These are phyloP conservation scores for Petrocephalus sullivani DNA, from an alignment of 2,797 vertebrate species.

Conservation along the genomic window DNA sequence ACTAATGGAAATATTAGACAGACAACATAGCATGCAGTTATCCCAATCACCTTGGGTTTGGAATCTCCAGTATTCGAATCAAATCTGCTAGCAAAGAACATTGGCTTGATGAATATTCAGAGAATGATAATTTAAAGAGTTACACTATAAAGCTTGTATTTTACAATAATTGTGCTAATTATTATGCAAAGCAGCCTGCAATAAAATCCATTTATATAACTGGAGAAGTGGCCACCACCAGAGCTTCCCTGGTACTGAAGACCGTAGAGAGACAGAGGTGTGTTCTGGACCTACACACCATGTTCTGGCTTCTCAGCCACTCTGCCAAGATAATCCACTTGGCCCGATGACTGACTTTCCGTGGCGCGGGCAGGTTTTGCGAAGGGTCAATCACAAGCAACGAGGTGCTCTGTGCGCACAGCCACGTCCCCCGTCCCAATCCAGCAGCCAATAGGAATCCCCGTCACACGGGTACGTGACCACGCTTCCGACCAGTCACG, in stretches of 20 bases:
- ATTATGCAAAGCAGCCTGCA: neutral
- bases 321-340: neutral
- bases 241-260: neutral
- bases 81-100: neutral
- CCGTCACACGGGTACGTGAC: neutral
- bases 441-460: neutral
- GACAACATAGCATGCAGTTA: neutral
- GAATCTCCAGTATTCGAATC: neutral
- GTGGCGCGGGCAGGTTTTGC: neutral
- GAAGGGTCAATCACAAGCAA: neutral
- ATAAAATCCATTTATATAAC: neutral
- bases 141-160: neutral
- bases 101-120: neutral
- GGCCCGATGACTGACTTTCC: neutral
- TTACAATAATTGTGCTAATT: neutral
- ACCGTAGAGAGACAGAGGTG: neutral
- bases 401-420: neutral
- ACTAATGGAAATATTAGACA: neutral
- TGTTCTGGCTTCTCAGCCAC: neutral
- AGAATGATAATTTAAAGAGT: neutral
- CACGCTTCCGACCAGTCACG: neutral
- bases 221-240: neutral
- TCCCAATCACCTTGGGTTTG: neutral
- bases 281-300: neutral
- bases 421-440: neutral